Evolutionary conservation across 2,113 vertebrate species (phyloP).

Genomic region (Hipposideros armiger): DNA sequence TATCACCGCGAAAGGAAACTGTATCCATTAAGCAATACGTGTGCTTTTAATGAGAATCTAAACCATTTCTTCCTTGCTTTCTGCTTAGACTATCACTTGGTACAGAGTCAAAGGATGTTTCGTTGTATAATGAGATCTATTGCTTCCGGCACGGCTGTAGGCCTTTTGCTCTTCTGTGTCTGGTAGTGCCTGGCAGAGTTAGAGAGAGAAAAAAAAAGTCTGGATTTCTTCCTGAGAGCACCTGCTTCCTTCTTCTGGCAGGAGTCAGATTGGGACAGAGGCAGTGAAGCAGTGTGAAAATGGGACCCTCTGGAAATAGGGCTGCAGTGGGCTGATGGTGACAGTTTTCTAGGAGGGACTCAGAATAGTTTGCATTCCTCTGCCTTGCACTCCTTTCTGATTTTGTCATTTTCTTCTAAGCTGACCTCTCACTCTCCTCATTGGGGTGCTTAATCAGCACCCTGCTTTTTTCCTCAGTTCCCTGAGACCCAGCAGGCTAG

Average conservation of each 20-base stretch:
- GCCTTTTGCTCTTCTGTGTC: background rate
- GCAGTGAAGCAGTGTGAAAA: background rate
- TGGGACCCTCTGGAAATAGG: background rate
- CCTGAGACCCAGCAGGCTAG: background rate
- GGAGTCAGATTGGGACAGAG: background rate
- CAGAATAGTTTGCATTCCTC: background rate
- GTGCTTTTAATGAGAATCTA: conserved; percentile 22
- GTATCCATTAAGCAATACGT: background rate
- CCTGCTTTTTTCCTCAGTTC: background rate
- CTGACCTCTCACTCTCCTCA: background rate
- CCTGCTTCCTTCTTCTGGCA: conserved; percentile 43
- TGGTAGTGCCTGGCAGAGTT: background rate
- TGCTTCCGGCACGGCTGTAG: conserved; percentile 47
- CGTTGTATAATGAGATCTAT: background rate
- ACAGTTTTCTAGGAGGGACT: background rate
- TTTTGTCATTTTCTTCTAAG: background rate
- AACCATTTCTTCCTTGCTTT: conserved; percentile 19
- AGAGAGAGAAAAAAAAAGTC: background rate
- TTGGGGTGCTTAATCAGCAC: background rate
- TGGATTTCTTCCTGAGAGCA: background rate
- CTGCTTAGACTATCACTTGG: background rate
- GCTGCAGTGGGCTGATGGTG: background rate
- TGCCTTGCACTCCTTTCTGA: background rate
- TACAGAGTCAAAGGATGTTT: conserved; percentile 49
- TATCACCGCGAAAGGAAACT: conserved; percentile 4